Evolutionary conservation across 1,140 invertebrate species (phyloP), one percentile per base, ranked within the genome.

Genomic region (Temnothorax longispinosus): DNA sequence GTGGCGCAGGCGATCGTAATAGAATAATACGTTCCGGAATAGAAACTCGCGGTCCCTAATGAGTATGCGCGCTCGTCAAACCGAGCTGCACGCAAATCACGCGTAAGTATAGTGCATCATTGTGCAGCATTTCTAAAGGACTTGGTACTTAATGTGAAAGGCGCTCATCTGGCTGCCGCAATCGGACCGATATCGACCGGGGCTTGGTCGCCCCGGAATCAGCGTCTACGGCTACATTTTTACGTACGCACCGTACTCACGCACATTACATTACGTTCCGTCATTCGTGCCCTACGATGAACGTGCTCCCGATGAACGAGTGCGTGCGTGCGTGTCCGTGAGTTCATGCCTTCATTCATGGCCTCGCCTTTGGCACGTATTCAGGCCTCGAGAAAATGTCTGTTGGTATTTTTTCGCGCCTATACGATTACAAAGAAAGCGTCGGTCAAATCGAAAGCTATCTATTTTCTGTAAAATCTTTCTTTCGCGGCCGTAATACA

Each of bases 141-240:
- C 76, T 78, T 35, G 74, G 71, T 85, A 69, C 13, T 71, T 27
- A 41, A 88, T 69, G 74, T 86, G 85, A 88, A 88, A 88, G 84
- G 87, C 56, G 27, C 64, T 77, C 56, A 44, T 86, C 44, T 64
- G 58, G n/a, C 10, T 62, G 60, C 64, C 13, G 32, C 77, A 44
- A 62, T 85, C 86, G 52, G 41, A 62, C 67, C 60, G 85, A 87
- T 86, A 87, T 87, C 44, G 87, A 54, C 50, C 32, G 44, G 21
- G 62, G 35, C 50, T 15, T 27, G 75, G 27, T 11, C 50, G 41
- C 47, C 47, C n/a, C 64, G 67, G 35, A 13, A 47, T 18, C 5
- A 58, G n/a, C 10, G n/a, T 67, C 18, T 21, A 4, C n/a, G 64
- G 10, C 11, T 44, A 11, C 27, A 62, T 52, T 5, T 50, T 32